A percentile compares a stretch with the other conserved stretches of the same genome.
These are phyloP conservation scores for Megatriorchis doriae DNA, from an alignment of 2,113 vertebrate genomes.

Conservation along the genomic window DNA sequence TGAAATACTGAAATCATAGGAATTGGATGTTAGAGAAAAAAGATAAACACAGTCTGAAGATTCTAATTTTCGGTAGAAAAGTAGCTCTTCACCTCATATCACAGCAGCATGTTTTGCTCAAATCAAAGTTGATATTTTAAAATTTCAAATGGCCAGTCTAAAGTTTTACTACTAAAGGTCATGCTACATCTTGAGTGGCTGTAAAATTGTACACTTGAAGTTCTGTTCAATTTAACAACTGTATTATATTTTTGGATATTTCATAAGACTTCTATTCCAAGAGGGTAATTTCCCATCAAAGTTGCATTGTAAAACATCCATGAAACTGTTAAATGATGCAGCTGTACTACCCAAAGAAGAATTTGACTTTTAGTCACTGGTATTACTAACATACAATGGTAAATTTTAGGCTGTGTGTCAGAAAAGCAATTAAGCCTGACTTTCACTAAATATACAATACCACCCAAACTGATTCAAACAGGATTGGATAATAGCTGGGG, in stretches of 20 bases:
- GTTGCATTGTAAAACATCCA: not conserved
- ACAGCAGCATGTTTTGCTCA: not conserved
- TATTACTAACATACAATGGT: not conserved
- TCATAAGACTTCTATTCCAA: not conserved
- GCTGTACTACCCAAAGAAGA: not conserved
- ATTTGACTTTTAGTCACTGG: not conserved
- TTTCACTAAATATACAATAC: not conserved
- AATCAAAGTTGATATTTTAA: not conserved
- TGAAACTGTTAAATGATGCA: not conserved
- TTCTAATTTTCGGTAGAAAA: not conserved
- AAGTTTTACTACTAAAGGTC: not conserved
- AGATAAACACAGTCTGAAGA: not conserved
- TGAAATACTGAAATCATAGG: not conserved
- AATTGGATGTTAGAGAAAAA: not conserved
- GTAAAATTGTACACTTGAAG: not conserved
- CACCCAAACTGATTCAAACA: not conserved
- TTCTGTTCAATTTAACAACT: not conserved
- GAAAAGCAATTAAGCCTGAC: not conserved
- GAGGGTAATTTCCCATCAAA: not conserved
- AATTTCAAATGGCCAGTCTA: not conserved
- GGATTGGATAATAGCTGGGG: not conserved
- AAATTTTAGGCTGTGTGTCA: not conserved
- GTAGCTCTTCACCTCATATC: not conserved
- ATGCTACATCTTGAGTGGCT: not conserved
- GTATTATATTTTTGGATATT: not conserved